Percentiles rank a stretch among this genome's conserved stretches.
Evolutionary conservation across 2,113 vertebrate species (phyloP).

Genomic region (Grammomys surdaster): DNA sequence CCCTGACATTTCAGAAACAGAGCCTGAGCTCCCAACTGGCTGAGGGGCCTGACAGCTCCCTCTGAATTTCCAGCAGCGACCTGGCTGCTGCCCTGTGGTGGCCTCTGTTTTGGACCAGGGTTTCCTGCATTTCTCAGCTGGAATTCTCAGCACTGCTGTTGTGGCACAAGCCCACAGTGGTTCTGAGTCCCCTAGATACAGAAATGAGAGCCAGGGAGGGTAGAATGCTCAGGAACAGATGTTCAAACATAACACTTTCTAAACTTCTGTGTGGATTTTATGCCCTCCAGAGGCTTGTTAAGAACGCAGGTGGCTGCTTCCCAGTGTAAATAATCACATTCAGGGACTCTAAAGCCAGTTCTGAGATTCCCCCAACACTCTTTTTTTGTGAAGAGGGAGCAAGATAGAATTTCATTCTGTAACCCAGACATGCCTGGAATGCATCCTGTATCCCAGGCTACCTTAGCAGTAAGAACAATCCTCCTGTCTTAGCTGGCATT

Average conservation of each 20-base stretch:
- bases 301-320: conserved; percentile 17
- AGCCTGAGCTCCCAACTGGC: neutral
- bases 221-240: neutral
- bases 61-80: neutral
- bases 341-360: conserved; percentile 9
- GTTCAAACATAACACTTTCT: neutral
- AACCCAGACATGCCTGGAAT: neutral
- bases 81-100: neutral
- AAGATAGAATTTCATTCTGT: neutral
- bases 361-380: neutral
- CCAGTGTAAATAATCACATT: neutral
- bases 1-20: conserved; percentile 72
- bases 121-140: neutral
- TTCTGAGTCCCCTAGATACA: neutral
- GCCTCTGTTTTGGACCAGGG: neutral
- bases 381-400: neutral
- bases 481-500: neutral
- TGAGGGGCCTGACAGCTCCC: conserved; percentile 17
- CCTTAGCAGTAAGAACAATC: neutral
- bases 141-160: neutral
- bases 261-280: neutral
- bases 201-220: neutral
- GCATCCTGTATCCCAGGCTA: neutral
- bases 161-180: neutral
- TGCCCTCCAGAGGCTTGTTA: neutral